Evolutionary conservation across 92 coral and sea anemone species (phyloP).

Genomic region (Umimayanthus chanpuru): DNA sequence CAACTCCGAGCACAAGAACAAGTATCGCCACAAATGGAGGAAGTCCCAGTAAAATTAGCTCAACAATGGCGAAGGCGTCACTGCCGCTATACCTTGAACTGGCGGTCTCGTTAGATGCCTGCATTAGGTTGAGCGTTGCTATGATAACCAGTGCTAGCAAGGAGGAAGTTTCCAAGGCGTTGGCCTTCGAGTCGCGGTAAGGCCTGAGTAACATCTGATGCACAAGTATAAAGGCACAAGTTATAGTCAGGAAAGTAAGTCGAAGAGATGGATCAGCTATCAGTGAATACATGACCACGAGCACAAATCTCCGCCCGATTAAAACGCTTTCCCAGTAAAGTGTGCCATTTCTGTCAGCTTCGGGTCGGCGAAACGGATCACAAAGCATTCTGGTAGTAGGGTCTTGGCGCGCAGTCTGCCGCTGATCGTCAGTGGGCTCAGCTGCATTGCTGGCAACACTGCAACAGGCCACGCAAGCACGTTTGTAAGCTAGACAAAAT

Average conservation of each 20-base stretch:
- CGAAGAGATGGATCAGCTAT: conserved; percentile 21
- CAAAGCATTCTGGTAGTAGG: conserved; percentile 45
- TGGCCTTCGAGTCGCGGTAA: conserved; percentile 52
- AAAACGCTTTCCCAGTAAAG: conserved; percentile 64
- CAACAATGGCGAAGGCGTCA: neutral
- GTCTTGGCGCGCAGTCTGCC: conserved; percentile 3
- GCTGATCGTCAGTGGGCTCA: neutral
- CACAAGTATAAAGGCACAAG: conserved; percentile 44
- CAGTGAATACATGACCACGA: conserved; percentile 43
- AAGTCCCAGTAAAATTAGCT: neutral
- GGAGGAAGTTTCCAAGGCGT: conserved; percentile 43
- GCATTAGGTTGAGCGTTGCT: conserved; percentile 19
- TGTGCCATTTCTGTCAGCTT: conserved; percentile 21
- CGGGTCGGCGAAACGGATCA: conserved; percentile 50
- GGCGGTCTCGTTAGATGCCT: neutral
- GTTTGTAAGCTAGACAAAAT: conserved; percentile 1
- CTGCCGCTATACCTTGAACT: neutral
- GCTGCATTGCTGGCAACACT: neutral
- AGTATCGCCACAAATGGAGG: neutral
- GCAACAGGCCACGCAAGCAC: conserved; percentile 2
- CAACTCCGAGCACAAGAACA: neutral
- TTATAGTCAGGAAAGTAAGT: conserved; percentile 21
- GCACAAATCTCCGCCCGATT: conserved; percentile 51
- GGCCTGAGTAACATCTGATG: conserved; percentile 51
- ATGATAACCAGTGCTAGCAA: conserved; percentile 39